These are phyloP conservation scores for Dasysyrphus tricinctus DNA, from an alignment of 2,888 invertebrate genomes.

Conservation along the genomic window DNA sequence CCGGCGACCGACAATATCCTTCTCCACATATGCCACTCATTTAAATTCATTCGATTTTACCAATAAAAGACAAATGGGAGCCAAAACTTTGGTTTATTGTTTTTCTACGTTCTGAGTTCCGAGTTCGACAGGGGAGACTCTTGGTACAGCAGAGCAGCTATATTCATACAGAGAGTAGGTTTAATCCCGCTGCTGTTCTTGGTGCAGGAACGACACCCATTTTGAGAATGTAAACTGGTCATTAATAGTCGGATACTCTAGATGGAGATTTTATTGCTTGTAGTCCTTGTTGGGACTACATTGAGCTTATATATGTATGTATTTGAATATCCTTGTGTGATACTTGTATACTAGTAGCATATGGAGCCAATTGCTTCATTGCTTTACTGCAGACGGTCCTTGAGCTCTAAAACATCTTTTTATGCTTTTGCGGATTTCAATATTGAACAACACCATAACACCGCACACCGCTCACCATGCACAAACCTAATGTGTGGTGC, in stretches of 20 bases:
- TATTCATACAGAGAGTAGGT: neutral
- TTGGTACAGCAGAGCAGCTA: constrained; percentile 16
- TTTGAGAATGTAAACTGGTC: constrained; percentile 76
- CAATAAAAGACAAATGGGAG: constrained; percentile 77
- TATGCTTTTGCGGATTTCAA: constrained; percentile 68
- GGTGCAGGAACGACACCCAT: constrained; percentile 75
- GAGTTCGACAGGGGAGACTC: constrained; percentile 34
- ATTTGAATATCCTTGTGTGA: neutral
- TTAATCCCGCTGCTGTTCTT: constrained; percentile 62
- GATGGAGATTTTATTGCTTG: constrained; percentile 75
- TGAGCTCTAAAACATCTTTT: constrained; percentile 73
- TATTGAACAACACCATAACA: constrained; percentile 38
- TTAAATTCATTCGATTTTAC: constrained; percentile 76
- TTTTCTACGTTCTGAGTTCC: constrained; percentile 73
- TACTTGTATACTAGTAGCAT: constrained; percentile 38
- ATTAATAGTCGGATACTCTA: constrained; percentile 76
- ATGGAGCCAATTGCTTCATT: constrained; percentile 60
- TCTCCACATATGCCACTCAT: constrained; percentile 76
- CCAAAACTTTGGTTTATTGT: constrained; percentile 77
- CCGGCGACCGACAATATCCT: constrained; percentile 75
- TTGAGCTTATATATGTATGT: neutral
- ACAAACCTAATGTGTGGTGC: constrained; percentile 35
- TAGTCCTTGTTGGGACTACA: constrained; percentile 61
- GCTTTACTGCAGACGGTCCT: constrained; percentile 64
- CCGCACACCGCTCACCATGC: neutral